Evolutionary conservation across 2,888 invertebrate species (phyloP).

Genomic region (Notocelia uddmanniana): DNA sequence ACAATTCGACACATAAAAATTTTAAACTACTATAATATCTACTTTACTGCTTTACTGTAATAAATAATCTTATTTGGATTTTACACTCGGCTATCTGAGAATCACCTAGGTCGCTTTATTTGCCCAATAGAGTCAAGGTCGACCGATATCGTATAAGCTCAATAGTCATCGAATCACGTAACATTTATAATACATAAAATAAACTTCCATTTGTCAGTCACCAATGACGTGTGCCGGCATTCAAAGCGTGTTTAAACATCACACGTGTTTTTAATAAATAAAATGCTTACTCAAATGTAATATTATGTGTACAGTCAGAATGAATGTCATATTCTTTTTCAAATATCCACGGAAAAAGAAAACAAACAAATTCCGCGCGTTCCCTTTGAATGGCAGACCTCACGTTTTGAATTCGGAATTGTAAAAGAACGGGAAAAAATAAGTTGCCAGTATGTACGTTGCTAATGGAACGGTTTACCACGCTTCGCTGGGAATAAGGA

Average conservation of each 20-base stretch:
- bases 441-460: constrained; percentile 57
- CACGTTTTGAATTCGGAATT: constrained; percentile 39
- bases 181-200: background rate
- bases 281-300: constrained; percentile 10
- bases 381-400: constrained; percentile 39
- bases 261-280: constrained; percentile 21
- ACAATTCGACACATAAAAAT: too few relatives aligned
- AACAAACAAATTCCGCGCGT: constrained; percentile 16
- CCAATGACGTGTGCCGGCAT: background rate
- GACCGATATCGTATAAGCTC: constrained; percentile 10
- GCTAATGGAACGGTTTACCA: constrained; percentile 57
- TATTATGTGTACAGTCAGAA: constrained; percentile 27
- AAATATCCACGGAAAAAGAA: constrained; percentile 25
- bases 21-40: too few relatives aligned
- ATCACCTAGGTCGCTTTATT: constrained; percentile 26
- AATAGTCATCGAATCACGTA: constrained; percentile 1
- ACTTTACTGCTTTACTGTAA: background rate
- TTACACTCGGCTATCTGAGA: constrained; percentile 14
- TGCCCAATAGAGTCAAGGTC: constrained; percentile 23
- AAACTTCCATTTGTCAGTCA: background rate
- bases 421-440: constrained; percentile 49
- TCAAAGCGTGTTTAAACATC: constrained; percentile 13
- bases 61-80: background rate
- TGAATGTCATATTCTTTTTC: constrained; percentile 33
- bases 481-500: constrained; percentile 40